Evolutionary conservation across 2,797 vertebrate species (phyloP), one percentile per base, ranked within the genome.

Genomic region (Carduelis carduelis): DNA sequence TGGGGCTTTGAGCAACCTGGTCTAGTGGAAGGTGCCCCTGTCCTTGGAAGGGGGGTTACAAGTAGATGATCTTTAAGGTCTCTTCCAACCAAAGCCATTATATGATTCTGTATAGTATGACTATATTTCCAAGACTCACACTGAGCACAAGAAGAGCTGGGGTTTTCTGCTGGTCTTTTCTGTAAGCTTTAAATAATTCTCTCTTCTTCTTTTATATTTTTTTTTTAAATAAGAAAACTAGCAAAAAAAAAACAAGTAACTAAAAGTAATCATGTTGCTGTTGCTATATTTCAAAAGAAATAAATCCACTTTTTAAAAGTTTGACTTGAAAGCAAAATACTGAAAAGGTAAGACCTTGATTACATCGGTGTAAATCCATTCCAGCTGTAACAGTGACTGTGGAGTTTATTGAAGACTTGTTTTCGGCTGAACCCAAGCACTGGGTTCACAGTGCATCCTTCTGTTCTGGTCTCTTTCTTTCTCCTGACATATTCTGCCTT

Each of bases 161-260:
- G 1, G 1, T 27, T 49, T 82, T 89, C 32, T 85, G 12, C 8
- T 57, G 22, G 16, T 37, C 26, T 81, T 89, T 81, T 65, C 30
- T 22, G 14, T 39, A 20, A 74, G 5, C 22, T 47, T 55, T 20
- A 24, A 28, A 28, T 43, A 16, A 69, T 35, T 63, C 2, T 9
- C 1, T 7, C 8, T 7, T 6, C 6, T 8, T 20, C 1, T 7
- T 3, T 37, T 37, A 37, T 37, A 37, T 14, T 8, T 37, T 32
- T 26, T 39, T 27, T 28, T 27, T 50, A 11, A 28, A 28, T 17
- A 35, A 57, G n/a, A 57, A 35, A 35, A 27, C 8, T 37, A 59
- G 34, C 16, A 37, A 37, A 59, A 35, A 59, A 35, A 37, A 8
- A 17, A 11, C 56, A 59, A 37, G 24, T 59, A 59, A 37, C 56